Base-by-base conservation (phyloP, 1,140 invertebrate species). In the Papilio polytes region DNA sequence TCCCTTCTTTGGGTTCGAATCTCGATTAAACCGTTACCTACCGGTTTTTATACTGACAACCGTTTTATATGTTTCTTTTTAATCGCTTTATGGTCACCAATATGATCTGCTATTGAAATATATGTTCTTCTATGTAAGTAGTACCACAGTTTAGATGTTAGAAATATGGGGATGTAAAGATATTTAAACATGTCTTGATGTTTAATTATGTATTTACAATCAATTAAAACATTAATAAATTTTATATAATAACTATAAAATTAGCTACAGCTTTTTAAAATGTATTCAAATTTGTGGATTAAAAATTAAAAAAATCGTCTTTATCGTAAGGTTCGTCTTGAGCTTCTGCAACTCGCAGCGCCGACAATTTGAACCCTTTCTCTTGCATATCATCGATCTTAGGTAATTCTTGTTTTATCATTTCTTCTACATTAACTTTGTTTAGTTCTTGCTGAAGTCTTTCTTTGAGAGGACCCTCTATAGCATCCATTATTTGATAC, bases 401-500 rank as follows among this genome's bases (percentile, higher is more conserved):
- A 8, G 96, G 96, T 26, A 97, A 92, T 87, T 97, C 96, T 53
- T 96, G 94, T 81, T 97, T 96, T 80, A 98, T 97, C 53, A 96
- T 91, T 84, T 96, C 95, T 87, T 98, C 97, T 6, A 98, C 96
- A 85, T 98, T 96, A 41, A 98, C 95, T 84, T 96, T 96, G 85
- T 98, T 96, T 41, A 98, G 90, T 83, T 97, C 96, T 81, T 96
- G 96, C 84, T 97, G 96, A 0, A 98, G 95, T 72, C 96, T 96
- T 81, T 96, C 96, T 85, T 96, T 97, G 3, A 98, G 91, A 0
- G 97, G 97, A 77, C 96, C 96, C 92, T 98, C 97, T 10, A 98
- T 90, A 4, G 97, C 97, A 88, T 98, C 97, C 96, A 98, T 97
- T 82, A 98, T 98, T 94, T 98, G 97, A 93, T 98, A 97, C 82